Evolutionary conservation across 1,140 invertebrate species (phyloP).

Genomic region (Hycleus cichorii): DNA sequence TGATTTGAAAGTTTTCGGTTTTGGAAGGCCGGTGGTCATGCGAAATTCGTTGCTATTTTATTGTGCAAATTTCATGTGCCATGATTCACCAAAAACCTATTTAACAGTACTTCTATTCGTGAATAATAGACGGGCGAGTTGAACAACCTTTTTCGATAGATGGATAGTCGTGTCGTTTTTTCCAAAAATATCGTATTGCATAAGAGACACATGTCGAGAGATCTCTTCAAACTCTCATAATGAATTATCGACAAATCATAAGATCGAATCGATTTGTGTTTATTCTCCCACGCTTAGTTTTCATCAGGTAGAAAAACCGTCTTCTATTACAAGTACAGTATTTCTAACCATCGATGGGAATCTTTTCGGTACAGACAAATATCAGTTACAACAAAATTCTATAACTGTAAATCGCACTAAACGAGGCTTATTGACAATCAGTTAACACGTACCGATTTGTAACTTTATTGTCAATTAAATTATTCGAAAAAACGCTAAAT

Average conservation of each 20-base stretch:
- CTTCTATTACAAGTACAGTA: too few species aligned
- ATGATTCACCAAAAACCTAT: neutral
- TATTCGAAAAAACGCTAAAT: too few species aligned
- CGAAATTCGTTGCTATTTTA: too few species aligned
- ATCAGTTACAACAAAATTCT: too few species aligned
- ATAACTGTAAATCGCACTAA: too few species aligned
- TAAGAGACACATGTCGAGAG: neutral
- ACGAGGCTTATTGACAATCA: too few species aligned
- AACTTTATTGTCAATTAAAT: too few species aligned
- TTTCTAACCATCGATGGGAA: too few species aligned
- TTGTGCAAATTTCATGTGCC: neutral
- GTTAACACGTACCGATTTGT: too few species aligned
- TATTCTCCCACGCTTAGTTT: neutral
- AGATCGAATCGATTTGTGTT: neutral
- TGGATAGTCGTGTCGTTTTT: neutral
- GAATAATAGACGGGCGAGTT: neutral
- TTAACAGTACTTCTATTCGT: neutral
- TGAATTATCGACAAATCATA: neutral
- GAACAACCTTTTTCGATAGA: conserved; percentile 1
- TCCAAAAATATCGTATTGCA: too few species aligned
- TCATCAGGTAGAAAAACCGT: too few species aligned
- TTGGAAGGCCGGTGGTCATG: neutral
- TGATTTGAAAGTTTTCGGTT: conserved; percentile 7
- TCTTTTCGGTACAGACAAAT: too few species aligned
- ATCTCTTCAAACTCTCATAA: neutral